Evolutionary conservation across 1,140 invertebrate species (phyloP).

Genomic region (Portunus trituberculatus): DNA sequence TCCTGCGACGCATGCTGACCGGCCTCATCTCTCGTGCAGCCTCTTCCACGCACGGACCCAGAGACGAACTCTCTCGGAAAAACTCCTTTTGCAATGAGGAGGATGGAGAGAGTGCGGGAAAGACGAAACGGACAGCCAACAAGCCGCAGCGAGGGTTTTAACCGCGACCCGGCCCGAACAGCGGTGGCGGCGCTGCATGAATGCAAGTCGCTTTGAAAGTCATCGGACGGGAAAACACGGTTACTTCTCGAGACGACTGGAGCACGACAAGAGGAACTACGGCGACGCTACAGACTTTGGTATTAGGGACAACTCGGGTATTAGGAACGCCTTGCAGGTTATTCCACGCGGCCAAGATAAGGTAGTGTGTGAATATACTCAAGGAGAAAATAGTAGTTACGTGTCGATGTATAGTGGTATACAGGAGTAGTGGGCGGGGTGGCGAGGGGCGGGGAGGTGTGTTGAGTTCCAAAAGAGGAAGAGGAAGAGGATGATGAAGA

Average conservation of each 20-base stretch:
- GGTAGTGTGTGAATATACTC: conserved; percentile 29
- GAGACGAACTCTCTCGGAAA: neutral
- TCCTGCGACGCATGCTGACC: neutral
- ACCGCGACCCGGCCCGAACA: neutral
- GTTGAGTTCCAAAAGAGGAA: too few species aligned
- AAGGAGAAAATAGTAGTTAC: neutral
- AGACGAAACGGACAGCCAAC: neutral
- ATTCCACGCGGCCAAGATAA: neutral
- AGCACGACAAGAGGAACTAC: conserved; percentile 50
- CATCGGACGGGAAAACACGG: conserved; percentile 68
- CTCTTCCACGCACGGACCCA: neutral
- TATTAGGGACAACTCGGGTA: conserved; percentile 46
- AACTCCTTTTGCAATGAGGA: neutral
- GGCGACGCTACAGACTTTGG: conserved; percentile 45
- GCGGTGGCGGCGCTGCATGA: conserved; percentile 57
- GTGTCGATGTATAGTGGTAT: neutral
- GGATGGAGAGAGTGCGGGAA: neutral
- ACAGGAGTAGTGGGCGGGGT: neutral
- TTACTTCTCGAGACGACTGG: conserved; percentile 64
- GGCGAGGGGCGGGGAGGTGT: neutral
- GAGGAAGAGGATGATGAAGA: too few species aligned
- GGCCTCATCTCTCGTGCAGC: neutral
- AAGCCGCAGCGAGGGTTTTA: neutral
- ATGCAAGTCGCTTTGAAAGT: conserved; percentile 66
- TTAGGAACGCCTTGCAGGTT: neutral